Evolutionary conservation across 2,113 vertebrate genomes (phyloP).

Genomic region (Thermophis baileyi): DNA sequence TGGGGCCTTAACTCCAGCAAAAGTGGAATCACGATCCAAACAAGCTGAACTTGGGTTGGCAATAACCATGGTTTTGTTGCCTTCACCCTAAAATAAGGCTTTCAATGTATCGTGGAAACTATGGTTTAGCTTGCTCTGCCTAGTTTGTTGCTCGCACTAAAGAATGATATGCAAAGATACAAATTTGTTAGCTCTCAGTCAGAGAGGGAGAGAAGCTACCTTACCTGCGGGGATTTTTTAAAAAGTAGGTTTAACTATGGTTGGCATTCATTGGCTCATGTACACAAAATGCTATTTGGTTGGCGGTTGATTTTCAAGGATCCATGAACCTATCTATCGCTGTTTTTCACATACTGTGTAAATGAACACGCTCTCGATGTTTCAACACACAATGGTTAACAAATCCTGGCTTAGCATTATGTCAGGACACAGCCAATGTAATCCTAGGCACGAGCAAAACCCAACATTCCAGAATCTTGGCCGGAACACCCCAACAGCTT

Average conservation of each 20-base stretch:
- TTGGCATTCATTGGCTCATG: neutral
- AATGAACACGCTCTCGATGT: neutral
- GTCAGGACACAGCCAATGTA: neutral
- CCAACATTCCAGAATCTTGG: neutral
- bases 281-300: neutral
- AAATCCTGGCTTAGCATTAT: neutral
- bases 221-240: neutral
- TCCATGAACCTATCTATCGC: neutral
- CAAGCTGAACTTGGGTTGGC: neutral
- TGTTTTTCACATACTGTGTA: neutral
- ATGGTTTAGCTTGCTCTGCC: neutral
- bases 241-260: neutral
- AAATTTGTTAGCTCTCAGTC: neutral
- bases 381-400: neutral
- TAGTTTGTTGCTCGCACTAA: neutral
- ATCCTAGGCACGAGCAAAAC: neutral
- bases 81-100: neutral
- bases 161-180: neutral
- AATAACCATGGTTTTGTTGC: neutral
- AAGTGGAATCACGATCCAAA: neutral
- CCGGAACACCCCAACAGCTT: neutral
- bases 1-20: neutral
- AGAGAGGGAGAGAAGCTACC: neutral
- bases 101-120: neutral
- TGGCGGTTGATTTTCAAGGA: neutral